Evolutionary conservation across 2,113 vertebrate species (phyloP), one percentile per base, ranked within the genome.

Genomic region (Anser brachyrhynchus): DNA sequence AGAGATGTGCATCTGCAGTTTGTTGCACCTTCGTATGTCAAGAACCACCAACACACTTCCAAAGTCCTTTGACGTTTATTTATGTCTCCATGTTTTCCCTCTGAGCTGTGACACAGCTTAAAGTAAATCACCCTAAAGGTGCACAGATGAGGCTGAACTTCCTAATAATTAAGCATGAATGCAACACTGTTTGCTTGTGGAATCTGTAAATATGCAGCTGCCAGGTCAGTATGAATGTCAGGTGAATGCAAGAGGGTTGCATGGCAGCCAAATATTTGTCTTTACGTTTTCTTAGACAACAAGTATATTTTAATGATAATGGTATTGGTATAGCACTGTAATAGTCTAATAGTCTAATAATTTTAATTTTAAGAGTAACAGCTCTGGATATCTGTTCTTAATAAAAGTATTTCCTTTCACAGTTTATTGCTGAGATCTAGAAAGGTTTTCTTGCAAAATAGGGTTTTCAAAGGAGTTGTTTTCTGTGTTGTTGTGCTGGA

Each of bases 1-100:
- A 87, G 91, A 92, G 77, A 59, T 39, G 52, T 73, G 54, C 89
- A 89, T 91, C 80, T 95, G 73, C 72, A 74, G 66, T 87, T 93
- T 90, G 43, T 67, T 81, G 2, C 33, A 71, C 84, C 59, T 87
- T 84, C 49, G 7, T 90, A 35, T 75, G 84, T 89, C 81, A 82
- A 77, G 92, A 96, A 46, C 39, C 78, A 74, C 84, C 61, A 84
- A 82, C 91, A 87, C 37, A 28, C 44, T 85, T 88, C 64, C 70
- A 91, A 62, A 85, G 95, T 89, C 84, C 51, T 85, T 76, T 96
- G 78, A 41, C 41, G 21, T 41, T 84, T 84, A 43, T 4, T 4
- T 91, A 14, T 2, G 0, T 79, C 62, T 87, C 62, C 59, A 62
- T 35, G 7, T 70, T 69, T 89, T 91, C 92, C 64, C 25, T 89